Conservation (phyloP, 2,113 vertebrate species). For the Anseranas semipalmata region DNA sequence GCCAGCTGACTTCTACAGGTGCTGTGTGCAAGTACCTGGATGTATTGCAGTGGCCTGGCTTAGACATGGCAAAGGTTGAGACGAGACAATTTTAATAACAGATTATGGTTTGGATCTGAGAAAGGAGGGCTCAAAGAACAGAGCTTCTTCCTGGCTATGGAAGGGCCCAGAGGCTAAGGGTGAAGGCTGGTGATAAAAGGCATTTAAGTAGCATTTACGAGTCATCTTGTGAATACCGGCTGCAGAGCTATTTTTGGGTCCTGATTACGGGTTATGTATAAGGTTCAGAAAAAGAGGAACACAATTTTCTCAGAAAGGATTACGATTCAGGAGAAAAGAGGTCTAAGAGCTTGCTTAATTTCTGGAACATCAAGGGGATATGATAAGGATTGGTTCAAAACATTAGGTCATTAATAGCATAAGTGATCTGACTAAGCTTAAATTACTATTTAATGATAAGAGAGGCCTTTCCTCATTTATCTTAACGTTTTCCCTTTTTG, state of each 20-base stretch:
- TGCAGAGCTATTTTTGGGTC: background rate
- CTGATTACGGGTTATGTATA: background rate
- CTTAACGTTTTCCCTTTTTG: background rate
- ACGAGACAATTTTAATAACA: background rate
- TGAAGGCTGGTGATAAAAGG: background rate
- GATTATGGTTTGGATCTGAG: background rate
- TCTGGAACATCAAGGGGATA: background rate
- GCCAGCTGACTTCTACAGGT: background rate
- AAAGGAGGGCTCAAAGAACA: background rate
- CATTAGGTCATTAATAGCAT: background rate
- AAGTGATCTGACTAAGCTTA: background rate
- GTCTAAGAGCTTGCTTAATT: background rate
- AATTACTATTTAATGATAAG: background rate
- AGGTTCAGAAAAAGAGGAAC: background rate
- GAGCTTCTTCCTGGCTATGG: background rate
- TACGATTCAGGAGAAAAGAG: background rate
- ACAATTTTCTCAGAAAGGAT: background rate
- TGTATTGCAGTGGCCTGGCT: background rate
- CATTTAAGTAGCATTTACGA: background rate
- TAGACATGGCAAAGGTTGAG: background rate
- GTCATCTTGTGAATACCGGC: background rate
- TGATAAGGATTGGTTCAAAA: background rate
- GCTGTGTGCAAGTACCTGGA: background rate
- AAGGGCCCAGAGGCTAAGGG: background rate
- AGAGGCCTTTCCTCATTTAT: background rate